Conservation (phyloP, 1,140 invertebrate genomes). For the Cyclargus thomasi region DNA sequence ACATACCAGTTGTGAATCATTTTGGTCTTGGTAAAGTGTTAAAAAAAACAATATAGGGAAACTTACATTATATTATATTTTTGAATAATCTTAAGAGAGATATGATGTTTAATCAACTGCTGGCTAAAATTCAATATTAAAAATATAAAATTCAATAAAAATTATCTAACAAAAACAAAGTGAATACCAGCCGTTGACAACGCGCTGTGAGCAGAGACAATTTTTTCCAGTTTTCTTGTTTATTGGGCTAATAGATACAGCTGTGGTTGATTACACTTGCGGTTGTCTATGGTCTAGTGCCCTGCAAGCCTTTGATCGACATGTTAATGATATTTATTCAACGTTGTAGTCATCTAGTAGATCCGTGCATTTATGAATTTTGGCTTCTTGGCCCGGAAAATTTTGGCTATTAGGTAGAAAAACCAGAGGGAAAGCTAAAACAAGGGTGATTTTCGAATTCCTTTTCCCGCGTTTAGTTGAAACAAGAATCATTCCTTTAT, state of each 20-base stretch:
- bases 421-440: no score
- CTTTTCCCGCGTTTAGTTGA: no score
- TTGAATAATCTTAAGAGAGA: no score
- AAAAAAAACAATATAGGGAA: no score
- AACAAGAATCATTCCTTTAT: no score
- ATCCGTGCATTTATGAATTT: neutral
- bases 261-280: constrained; percentile 8
- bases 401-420: no score
- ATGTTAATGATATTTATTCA: neutral
- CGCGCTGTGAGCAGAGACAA: constrained; percentile 5
- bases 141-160: neutral
- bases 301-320: neutral
- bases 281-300: constrained; percentile 13
- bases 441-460: no score
- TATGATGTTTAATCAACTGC: no score
- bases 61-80: no score
- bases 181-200: neutral
- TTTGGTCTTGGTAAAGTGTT: no score
- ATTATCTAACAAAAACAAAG: neutral
- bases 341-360: neutral
- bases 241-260: constrained; percentile 22
- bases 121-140: no score
- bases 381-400: no score
- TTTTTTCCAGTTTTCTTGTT: constrained; percentile 14
- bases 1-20: neutral